Conservation (phyloP, 2,113 vertebrate species). For the Pyxicephalus adspersus region DNA sequence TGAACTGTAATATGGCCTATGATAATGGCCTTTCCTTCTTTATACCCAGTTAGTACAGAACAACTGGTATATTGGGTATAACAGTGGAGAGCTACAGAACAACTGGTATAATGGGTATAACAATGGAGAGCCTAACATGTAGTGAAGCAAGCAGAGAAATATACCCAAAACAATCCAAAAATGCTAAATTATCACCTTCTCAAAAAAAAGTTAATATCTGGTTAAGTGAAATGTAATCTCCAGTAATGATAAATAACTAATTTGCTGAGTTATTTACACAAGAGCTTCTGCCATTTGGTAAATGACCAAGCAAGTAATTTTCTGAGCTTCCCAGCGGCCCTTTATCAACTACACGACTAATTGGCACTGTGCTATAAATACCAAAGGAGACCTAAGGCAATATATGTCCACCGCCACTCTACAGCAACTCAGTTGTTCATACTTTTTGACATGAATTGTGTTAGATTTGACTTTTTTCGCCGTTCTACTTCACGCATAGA, state of each 20-base stretch:
- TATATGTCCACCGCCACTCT: too few relatives aligned
- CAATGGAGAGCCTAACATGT: neutral
- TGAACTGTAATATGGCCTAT: neutral
- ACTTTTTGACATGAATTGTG: too few relatives aligned
- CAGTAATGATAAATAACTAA: slow-evolving; percentile 5
- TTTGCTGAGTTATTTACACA: neutral
- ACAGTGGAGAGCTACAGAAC: neutral
- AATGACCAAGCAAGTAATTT: too few relatives aligned
- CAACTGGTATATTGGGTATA: neutral
- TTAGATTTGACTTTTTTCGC: neutral
- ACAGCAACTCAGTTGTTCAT: too few relatives aligned
- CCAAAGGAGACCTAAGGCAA: neutral
- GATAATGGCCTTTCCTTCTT: neutral
- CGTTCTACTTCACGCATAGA: slow-evolving; percentile 28
- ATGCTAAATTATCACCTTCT: too few relatives aligned
- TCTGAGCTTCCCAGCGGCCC: neutral
- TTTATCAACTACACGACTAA: neutral
- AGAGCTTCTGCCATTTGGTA: neutral
- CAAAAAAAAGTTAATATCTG: neutral
- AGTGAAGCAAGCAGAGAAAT: neutral
- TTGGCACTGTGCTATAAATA: neutral
- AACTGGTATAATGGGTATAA: neutral
- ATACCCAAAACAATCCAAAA: too few relatives aligned
- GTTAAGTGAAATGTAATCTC: slow-evolving; percentile 20
- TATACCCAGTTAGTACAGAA: neutral